These are phyloP conservation scores for Pilophorus perplexus DNA, from an alignment of 2,888 invertebrate genomes.

Conservation along the genomic window DNA sequence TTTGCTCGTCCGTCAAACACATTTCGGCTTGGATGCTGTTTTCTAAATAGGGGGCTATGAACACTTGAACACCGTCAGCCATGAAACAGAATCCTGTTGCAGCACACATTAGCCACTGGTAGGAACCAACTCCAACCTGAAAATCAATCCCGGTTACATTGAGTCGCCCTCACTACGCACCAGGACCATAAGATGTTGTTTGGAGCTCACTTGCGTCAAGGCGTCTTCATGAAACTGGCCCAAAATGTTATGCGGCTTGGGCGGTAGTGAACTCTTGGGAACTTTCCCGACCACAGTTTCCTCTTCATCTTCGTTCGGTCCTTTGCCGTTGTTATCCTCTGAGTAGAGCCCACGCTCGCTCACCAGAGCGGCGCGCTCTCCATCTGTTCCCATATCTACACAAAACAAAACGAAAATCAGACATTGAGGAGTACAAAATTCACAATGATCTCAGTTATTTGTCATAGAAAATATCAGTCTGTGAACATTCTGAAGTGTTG, in stretches of 20 bases:
- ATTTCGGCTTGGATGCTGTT: conserved; percentile 44
- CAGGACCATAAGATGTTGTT: too few species aligned
- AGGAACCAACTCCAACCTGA: conserved; percentile 44
- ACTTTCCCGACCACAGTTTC: conserved; percentile 21
- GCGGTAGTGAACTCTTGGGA: conserved; percentile 15
- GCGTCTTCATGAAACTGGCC: conserved; percentile 45
- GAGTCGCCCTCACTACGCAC: too few species aligned
- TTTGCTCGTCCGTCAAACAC: conserved; percentile 39
- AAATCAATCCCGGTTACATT: too few species aligned
- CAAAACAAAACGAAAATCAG: too few species aligned
- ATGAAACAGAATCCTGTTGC: conserved; percentile 44
- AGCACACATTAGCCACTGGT: conserved; percentile 42
- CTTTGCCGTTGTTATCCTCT: conserved; percentile 32
- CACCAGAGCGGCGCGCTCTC: conserved; percentile 44
- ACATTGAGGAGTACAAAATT: too few species aligned
- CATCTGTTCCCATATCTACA: conserved; percentile 33
- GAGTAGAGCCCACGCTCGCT: conserved; percentile 44
- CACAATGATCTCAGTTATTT: too few species aligned
- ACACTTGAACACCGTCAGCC: conserved; percentile 45
- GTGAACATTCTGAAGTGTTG: too few species aligned
- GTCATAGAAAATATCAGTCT: too few species aligned
- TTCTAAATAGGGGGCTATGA: conserved; percentile 39
- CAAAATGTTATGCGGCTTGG: conserved; percentile 40
- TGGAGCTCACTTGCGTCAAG: conserved; percentile 42
- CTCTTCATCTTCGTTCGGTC: conserved; percentile 27